Evolutionary conservation across 2,113 vertebrate genomes (phyloP), one percentile per base, ranked within the genome.

Genomic region (Marmota flaviventris): DNA sequence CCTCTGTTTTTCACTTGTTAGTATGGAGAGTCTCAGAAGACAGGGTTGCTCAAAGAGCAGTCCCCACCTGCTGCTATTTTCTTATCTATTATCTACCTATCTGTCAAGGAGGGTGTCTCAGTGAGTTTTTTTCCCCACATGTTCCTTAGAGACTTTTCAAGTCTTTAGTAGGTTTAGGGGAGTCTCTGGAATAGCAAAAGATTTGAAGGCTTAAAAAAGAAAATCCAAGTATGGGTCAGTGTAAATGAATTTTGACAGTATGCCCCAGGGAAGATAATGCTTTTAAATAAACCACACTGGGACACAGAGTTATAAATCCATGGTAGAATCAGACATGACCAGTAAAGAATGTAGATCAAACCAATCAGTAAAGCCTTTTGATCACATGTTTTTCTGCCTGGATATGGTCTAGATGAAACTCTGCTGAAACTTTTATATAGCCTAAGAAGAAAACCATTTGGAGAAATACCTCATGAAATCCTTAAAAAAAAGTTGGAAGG

Each of bases 171-270:
- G 25, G 20, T 42, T 42, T 87, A 89, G 77, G 69, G 32, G 42
- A 61, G 27, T 0, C 56, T 70, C 77, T 89, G 53, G 29, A 90
- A 96, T 7, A 5, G 42, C 24, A 91, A 94, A 94, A 95, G 39
- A 91, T 45, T 88, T 82, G 63, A 94, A 90, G 32, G 72, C 32
- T 94, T 89, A 58, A 65, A 91, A 56, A 89, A 67, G 29, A 48
- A 96, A 97, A 91, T 81, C 10, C 25, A 69, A 96, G 42, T n/a
- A 16, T 63, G 24, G 78, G 61, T 73, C 85, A 39, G 12, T 65
- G 17, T 79, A 92, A 92, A 76, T 85, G 53, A 96, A 85, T 86
- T 93, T 92, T 88, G 77, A 88, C 39, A 84, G 56, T 72, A 88
- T 88, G 39, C 16, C 39, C 18, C 6, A 88, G 56, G 65, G 56